These are phyloP conservation scores for Ia io DNA, from an alignment of 2,113 vertebrate species.

Conservation along the genomic window DNA sequence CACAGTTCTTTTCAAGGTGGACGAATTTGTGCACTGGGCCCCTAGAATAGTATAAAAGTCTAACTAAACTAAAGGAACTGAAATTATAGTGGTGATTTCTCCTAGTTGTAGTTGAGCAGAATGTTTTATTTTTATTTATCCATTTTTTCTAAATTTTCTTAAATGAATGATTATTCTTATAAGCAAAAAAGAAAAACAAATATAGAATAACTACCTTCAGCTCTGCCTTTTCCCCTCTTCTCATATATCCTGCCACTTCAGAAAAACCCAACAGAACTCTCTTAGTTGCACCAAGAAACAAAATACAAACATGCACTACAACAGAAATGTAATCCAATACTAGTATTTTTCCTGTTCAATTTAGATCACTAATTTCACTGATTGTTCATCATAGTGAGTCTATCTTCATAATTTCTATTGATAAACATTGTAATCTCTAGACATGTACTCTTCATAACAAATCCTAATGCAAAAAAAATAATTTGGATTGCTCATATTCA, in stretches of 20 bases:
- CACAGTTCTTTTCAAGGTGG: too few relatives aligned
- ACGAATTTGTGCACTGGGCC: too few relatives aligned
- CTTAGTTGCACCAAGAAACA: background rate
- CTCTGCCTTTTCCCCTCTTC: background rate
- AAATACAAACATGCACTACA: background rate
- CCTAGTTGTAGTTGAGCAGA: background rate
- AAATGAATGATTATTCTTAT: constrained; percentile 3
- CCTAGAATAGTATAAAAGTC: background rate
- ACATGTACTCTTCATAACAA: background rate
- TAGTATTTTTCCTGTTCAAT: background rate
- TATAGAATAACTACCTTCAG: background rate
- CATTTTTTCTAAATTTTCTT: constrained; percentile 40
- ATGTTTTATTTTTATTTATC: background rate
- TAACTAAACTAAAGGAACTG: background rate
- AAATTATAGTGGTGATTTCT: background rate
- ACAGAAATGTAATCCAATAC: background rate
- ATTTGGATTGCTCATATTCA: background rate
- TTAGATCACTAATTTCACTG: background rate
- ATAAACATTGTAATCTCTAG: background rate
- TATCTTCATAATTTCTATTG: background rate
- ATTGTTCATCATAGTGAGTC: background rate
- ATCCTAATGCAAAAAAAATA: background rate
- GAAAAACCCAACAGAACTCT: constrained; percentile 2
- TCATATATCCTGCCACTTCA: background rate
- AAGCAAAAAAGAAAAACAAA: background rate